These are phyloP conservation scores for Ophioderma brevispina DNA, from an alignment of 35 echinoderm and acorn worm genomes.

Conservation along the genomic window DNA sequence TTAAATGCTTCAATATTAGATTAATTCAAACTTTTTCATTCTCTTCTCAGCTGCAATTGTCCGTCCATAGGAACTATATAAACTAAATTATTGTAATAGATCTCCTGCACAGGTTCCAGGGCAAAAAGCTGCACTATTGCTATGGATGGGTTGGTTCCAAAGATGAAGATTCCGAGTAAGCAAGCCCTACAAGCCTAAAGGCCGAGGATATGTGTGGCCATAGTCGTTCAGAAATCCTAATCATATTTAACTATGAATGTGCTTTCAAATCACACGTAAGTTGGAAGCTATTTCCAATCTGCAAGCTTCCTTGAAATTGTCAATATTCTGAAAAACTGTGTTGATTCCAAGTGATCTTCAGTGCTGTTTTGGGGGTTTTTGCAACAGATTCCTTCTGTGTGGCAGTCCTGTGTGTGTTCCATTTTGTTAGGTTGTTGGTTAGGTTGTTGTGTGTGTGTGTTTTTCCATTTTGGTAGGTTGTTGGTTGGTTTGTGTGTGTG, in stretches of 20 bases:
- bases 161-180: conserved; percentile 61
- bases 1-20: too few species aligned
- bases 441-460: too few species aligned
- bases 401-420: too few species aligned
- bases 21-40: neutral
- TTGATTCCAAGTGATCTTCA: too few species aligned
- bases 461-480: too few species aligned
- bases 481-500: too few species aligned
- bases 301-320: too few species aligned
- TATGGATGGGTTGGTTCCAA: conserved; percentile 91
- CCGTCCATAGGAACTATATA: conserved; percentile 68
- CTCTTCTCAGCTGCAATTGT: conserved; percentile 69
- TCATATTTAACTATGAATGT: conserved; percentile 90
- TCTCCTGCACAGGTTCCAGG: conserved; percentile 64
- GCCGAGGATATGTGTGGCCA: conserved; percentile 95
- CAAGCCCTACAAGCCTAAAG: conserved; percentile 80
- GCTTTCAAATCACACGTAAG: conserved; percentile 78
- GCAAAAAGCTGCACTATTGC: conserved; percentile 87
- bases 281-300: too few species aligned
- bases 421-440: too few species aligned
- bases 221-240: conserved; percentile 90
- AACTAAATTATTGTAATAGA: conserved; percentile 81
- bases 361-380: too few species aligned
- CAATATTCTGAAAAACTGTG: too few species aligned
- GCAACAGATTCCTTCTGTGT: too few species aligned